A percentile compares a stretch with the other conserved stretches of the same genome.
Conservation (phyloP, 2,888 invertebrate species). For the Ypsolopha sequella region DNA sequence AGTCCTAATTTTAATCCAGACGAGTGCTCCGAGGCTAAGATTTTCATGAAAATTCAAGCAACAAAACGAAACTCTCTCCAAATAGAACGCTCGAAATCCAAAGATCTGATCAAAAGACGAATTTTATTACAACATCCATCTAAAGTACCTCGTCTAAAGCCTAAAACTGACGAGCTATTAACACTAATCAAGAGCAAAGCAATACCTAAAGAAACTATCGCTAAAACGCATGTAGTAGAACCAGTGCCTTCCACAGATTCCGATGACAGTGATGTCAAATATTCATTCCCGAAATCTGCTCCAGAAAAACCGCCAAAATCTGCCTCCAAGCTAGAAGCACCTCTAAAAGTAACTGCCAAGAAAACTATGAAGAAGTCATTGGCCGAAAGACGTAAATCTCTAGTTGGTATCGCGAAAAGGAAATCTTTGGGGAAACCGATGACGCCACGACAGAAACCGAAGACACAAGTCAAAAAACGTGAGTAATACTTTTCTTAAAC, state of each 20-base stretch:
- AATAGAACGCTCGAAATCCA: constrained; percentile 51
- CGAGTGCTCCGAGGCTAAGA: constrained; percentile 29
- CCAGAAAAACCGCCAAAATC: constrained; percentile 7
- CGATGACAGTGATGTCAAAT: constrained; percentile 58
- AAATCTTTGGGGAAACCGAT: constrained; percentile 42
- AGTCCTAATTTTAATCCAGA: constrained; percentile 46
- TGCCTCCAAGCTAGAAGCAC: constrained; percentile 14
- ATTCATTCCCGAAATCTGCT: constrained; percentile 40
- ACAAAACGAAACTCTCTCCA: constrained; percentile 51
- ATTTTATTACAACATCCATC: constrained; percentile 52
- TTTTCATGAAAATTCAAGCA: constrained; percentile 48
- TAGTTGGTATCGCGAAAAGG: constrained; percentile 42
- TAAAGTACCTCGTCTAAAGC: constrained; percentile 45
- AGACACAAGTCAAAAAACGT: constrained; percentile 40
- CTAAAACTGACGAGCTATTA: constrained; percentile 25
- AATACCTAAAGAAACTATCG: constrained; percentile 3
- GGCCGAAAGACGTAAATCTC: constrained; percentile 40
- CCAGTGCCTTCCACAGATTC: constrained; percentile 40
- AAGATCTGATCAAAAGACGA: constrained; percentile 44
- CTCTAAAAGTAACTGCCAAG: constrained; percentile 16
- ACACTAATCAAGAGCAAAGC: not conserved
- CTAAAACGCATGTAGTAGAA: constrained; percentile 24
- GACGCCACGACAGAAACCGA: constrained; percentile 23
- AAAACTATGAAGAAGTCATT: constrained; percentile 28
- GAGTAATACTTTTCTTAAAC: constrained; percentile 25